These are phyloP conservation scores for Prionchulus punctatus DNA, from an alignment of 2,888 invertebrate species.

Conservation along the genomic window DNA sequence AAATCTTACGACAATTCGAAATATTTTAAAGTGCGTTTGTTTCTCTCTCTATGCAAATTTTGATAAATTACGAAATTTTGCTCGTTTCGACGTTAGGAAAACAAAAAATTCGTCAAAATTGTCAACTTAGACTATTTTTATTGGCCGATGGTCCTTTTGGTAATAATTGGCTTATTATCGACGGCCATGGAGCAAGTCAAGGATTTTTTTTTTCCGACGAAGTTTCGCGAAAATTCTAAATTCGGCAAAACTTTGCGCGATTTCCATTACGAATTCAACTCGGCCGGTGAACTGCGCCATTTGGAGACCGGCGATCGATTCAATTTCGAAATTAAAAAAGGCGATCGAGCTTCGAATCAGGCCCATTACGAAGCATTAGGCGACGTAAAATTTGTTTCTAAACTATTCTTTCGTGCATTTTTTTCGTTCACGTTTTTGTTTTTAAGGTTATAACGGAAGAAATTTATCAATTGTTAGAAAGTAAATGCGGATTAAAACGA, in stretches of 20 bases:
- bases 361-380: slow-evolving; percentile 55
- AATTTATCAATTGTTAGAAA: slow-evolving; percentile 50
- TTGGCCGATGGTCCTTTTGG: too few species aligned
- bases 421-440: slow-evolving; percentile 2
- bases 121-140: too few species aligned
- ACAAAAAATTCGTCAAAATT: too few species aligned
- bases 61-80: too few species aligned
- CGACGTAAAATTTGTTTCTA: slow-evolving; percentile 35
- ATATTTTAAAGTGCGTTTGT: too few species aligned
- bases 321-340: slow-evolving; percentile 46
- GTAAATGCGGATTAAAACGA: slow-evolving; percentile 42
- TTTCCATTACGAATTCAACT: slow-evolving; percentile 14
- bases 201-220: too few species aligned
- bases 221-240: too few species aligned
- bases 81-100: too few species aligned
- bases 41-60: too few species aligned
- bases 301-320: slow-evolving; percentile 45
- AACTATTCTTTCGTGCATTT: neutral
- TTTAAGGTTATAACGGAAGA: slow-evolving; percentile 48
- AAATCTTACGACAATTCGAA: too few species aligned
- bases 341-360: slow-evolving; percentile 49
- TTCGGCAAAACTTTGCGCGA: slow-evolving; percentile 4
- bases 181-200: too few species aligned
- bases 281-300: slow-evolving; percentile 48
- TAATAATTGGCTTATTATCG: too few species aligned